Evolutionary conservation across 53 echinoderm and acorn worm species (phyloP).

Genomic region (Apostichopus leukothele): DNA sequence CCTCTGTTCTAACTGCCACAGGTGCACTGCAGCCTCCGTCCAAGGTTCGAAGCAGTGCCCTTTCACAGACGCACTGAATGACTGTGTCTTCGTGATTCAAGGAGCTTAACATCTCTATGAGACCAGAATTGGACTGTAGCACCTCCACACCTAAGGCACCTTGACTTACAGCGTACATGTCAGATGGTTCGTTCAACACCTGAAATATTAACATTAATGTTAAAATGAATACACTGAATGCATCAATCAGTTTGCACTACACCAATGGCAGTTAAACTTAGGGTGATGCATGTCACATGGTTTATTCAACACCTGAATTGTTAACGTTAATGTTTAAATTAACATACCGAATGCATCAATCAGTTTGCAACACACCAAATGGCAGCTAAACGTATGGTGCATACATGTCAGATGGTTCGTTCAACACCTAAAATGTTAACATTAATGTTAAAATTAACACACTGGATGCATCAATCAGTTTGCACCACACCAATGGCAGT

Average conservation of each 20-base stretch:
- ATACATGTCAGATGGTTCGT: no score
- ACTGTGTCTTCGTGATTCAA: constrained; percentile 74
- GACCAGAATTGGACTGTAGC: constrained; percentile 15
- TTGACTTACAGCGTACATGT: constrained; percentile 87
- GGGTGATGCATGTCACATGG: constrained; percentile 70
- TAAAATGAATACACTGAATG: no score
- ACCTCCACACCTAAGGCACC: constrained; percentile 85
- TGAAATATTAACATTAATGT: constrained; percentile 8
- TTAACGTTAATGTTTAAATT: not conserved
- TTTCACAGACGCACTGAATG: constrained; percentile 78
- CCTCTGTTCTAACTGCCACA: constrained; percentile 69
- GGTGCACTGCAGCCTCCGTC: constrained; percentile 96
- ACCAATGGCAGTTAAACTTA: constrained; percentile 82
- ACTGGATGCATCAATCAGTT: no score
- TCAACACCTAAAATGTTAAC: no score
- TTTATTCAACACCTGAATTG: constrained; percentile 59
- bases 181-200: constrained; percentile 66
- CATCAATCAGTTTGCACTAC: constrained; percentile 22
- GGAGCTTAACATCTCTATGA: constrained; percentile 56
- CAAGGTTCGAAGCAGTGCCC: constrained; percentile 73
- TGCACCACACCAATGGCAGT: constrained; percentile 72
- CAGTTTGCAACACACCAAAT: no score
- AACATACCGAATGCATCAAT: no score
- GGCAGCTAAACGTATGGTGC: no score
- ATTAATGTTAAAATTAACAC: no score